Evolutionary conservation across 2,797 vertebrate species (phyloP).

Genomic region (Cercopithecus mitis): DNA sequence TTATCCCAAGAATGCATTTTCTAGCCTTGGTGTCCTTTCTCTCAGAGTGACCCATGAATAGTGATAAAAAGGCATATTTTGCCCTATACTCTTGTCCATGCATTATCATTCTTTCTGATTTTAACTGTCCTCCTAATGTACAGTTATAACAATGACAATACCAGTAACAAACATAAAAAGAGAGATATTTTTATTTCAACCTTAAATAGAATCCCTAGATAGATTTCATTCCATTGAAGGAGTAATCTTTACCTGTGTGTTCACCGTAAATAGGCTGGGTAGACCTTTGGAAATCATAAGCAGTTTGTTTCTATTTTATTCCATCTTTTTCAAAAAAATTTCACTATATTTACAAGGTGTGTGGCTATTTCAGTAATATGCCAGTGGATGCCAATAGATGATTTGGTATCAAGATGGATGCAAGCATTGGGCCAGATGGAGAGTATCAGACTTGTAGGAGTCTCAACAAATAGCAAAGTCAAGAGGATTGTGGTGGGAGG

Average conservation of each 20-base stretch:
- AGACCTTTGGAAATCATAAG: not conserved
- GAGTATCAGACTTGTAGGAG: not conserved
- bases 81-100: not conserved
- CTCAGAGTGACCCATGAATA: not conserved
- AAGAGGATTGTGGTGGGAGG: not conserved
- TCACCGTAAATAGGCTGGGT: not conserved
- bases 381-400: not conserved
- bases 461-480: conserved; percentile 36
- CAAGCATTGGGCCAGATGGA: not conserved
- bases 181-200: conserved; percentile 40
- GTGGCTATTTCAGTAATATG: conserved; percentile 33
- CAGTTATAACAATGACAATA: not conserved
- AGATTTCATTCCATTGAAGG: conserved; percentile 43
- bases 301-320: not conserved
- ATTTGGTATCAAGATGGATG: conserved; percentile 40
- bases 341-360: not conserved
- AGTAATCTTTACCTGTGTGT: conserved; percentile 22
- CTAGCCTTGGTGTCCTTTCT: conserved; percentile 26
- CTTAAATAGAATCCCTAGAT: conserved; percentile 3
- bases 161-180: conserved; percentile 18
- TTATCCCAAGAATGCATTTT: not conserved
- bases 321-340: conserved; percentile 27
- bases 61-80: conserved; percentile 41
- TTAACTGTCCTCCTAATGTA: conserved; percentile 32
- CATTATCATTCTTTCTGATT: not conserved